Evolutionary conservation across 2,113 vertebrate genomes (phyloP).

Genomic region (Neomonachus schauinslandi): DNA sequence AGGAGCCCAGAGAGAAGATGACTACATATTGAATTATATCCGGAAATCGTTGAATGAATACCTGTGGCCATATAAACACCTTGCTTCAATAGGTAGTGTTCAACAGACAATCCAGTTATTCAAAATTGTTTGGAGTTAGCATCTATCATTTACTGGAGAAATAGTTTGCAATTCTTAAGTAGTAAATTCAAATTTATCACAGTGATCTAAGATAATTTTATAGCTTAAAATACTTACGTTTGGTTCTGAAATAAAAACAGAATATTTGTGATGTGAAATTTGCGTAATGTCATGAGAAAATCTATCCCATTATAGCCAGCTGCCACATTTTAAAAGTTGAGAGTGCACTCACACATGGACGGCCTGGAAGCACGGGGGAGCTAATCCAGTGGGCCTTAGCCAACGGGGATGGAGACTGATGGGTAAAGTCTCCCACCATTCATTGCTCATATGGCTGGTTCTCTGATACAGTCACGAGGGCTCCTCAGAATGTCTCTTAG

Average conservation of each 20-base stretch:
- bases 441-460: background rate
- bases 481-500: background rate
- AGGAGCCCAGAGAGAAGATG: background rate
- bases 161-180: background rate
- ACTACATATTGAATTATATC: background rate
- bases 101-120: background rate
- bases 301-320: background rate
- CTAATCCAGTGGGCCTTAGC: background rate
- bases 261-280: slow-evolving; percentile 1
- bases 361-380: background rate
- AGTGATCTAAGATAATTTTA: background rate
- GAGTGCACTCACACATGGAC: background rate
- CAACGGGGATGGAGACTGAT: background rate
- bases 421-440: background rate
- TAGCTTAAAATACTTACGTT: background rate
- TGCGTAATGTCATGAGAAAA: background rate
- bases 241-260: background rate
- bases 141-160: background rate
- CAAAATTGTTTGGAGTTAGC: fast-evolving
- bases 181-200: background rate
- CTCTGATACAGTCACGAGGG: background rate
- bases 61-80: background rate
- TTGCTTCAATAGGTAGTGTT: fast-evolving
- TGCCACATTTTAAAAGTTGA: slow-evolving; percentile 56
- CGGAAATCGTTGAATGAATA: background rate